Conservation (phyloP, 2,113 vertebrate genomes). For the Engystomops pustulosus region DNA sequence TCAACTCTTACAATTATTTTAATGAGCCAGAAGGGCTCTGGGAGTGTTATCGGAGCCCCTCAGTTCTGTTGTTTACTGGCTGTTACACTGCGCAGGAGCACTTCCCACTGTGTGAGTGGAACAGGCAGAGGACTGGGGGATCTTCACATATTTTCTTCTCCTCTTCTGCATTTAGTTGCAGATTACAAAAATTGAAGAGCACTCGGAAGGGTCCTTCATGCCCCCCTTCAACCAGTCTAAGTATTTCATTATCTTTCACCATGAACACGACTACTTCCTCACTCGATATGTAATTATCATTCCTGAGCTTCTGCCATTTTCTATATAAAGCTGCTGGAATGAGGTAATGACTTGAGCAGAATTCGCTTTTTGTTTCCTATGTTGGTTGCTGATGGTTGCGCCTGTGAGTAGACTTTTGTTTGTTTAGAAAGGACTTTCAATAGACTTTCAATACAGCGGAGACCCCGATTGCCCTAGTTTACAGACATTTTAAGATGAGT, state of each 20-base stretch:
- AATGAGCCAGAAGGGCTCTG: too few species aligned
- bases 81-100: too few species aligned
- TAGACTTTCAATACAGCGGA: background rate
- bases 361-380: background rate
- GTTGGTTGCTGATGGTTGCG: background rate
- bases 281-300: constrained; percentile 2
- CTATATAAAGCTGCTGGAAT: constrained; percentile 11
- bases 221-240: too few species aligned
- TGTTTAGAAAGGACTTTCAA: background rate
- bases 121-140: too few species aligned
- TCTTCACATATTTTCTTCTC: background rate
- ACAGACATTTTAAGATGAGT: too few species aligned
- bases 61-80: too few species aligned
- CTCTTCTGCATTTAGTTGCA: background rate
- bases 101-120: too few species aligned
- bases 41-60: too few species aligned
- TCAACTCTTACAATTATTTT: too few species aligned
- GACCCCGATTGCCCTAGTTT: too few species aligned
- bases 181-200: background rate
- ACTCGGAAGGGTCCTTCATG: background rate
- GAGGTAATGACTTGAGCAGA: background rate
- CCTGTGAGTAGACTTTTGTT: background rate
- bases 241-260: background rate
- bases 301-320: constrained; percentile 8
- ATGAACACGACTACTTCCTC: background rate